A percentile compares a stretch with the other conserved stretches of the same genome.
Conservation (phyloP, 23 tunicate genomes). For the Ascidia mentula region DNA sequence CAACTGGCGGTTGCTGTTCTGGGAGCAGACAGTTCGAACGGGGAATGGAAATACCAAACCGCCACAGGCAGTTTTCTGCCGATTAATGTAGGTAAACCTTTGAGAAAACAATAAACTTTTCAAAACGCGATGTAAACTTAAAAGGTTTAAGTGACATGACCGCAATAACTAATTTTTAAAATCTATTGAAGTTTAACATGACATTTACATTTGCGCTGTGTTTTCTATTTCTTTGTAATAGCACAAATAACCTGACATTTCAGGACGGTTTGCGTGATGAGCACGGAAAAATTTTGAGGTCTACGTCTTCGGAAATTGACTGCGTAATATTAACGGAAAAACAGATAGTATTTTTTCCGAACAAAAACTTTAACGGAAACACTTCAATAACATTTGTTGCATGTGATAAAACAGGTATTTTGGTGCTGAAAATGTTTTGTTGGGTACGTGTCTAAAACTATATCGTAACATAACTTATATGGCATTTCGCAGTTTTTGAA, state of each 20-base stretch:
- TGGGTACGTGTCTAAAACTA: too few relatives aligned
- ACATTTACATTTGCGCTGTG: background rate
- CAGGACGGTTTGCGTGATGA: conserved; percentile 28
- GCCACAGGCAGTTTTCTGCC: background rate
- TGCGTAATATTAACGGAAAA: conserved; percentile 23
- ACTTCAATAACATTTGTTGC: conserved; percentile 46
- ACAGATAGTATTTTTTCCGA: conserved; percentile 14
- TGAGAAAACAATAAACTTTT: too few relatives aligned
- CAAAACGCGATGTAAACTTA: too few relatives aligned
- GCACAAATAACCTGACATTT: background rate
- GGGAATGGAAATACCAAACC: conserved; percentile 17
- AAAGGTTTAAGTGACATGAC: too few relatives aligned
- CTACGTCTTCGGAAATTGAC: conserved; percentile 5
- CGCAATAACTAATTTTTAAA: too few relatives aligned
- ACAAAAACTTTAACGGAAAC: conserved; percentile 22
- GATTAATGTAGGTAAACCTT: background rate
- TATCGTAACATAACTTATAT: too few relatives aligned
- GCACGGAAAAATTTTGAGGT: conserved; percentile 18
- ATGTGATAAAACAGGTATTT: conserved; percentile 55
- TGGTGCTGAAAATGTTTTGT: too few relatives aligned
- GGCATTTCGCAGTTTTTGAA: too few relatives aligned
- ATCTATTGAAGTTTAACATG: too few relatives aligned
- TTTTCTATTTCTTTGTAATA: background rate
- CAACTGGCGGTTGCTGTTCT: conserved; percentile 30
- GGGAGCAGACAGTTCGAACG: conserved; percentile 34